Conservation (phyloP, 2,797 vertebrate genomes). For the Nyctibius grandis region DNA sequence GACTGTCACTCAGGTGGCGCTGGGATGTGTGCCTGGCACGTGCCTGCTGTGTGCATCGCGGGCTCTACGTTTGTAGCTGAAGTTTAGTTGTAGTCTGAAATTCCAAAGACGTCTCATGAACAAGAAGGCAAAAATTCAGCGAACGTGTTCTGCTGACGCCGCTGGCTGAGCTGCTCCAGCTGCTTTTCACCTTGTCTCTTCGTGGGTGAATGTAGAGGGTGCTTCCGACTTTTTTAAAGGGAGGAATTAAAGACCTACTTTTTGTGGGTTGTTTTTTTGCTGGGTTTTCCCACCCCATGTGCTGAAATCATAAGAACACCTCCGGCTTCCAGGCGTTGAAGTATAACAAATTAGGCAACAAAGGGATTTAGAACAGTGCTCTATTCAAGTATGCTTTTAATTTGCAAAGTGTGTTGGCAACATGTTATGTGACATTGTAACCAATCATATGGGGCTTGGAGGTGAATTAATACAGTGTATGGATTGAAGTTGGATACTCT, state of each 20-base stretch:
- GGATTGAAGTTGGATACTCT: neutral
- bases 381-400: neutral
- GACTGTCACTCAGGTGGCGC: neutral
- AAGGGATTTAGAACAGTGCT: neutral
- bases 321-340: neutral
- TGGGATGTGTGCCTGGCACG: neutral
- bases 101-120: neutral
- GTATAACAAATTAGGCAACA: neutral
- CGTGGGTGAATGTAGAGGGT: neutral
- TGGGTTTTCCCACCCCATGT: accelerated
- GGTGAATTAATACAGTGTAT: neutral
- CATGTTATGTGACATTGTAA: neutral
- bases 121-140: neutral
- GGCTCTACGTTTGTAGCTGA: accelerated
- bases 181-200: neutral
- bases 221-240: neutral
- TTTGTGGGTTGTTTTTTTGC: neutral
- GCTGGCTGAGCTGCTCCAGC: neutral
- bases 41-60: accelerated
- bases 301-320: neutral
- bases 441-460: accelerated
- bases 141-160: neutral
- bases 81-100: neutral
- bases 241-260: neutral
- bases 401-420: neutral